These are phyloP conservation scores for Labroides dimidiatus DNA, from an alignment of 2,797 vertebrate species.

Conservation along the genomic window DNA sequence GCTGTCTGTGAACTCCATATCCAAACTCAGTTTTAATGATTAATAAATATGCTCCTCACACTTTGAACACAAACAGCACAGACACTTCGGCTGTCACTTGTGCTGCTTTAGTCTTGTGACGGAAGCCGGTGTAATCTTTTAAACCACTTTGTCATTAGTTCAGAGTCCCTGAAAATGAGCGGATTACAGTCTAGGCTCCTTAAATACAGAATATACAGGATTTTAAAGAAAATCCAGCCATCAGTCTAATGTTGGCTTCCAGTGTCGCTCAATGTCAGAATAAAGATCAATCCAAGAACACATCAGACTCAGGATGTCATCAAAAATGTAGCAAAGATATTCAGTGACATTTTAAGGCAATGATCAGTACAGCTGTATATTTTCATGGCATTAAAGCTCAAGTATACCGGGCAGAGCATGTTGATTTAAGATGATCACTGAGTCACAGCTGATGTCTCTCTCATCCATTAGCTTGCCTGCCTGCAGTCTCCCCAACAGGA, in stretches of 20 bases:
- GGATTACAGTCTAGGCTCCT: constrained; percentile 50
- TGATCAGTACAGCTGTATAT: background rate
- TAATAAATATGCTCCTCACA: constrained; percentile 41
- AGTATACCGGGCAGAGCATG: too few species aligned
- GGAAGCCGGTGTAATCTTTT: constrained; percentile 61
- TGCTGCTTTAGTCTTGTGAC: constrained; percentile 51
- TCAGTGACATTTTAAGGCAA: background rate
- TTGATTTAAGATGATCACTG: too few species aligned
- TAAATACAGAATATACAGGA: constrained; percentile 34
- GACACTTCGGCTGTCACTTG: constrained; percentile 22
- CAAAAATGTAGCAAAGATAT: background rate
- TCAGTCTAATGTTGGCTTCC: background rate
- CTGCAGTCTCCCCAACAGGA: too few species aligned
- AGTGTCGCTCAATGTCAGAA: constrained; percentile 5
- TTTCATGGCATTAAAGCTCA: background rate
- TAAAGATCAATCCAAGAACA: background rate
- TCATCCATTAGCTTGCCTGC: too few species aligned
- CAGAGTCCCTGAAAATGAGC: constrained; percentile 55
- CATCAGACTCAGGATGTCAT: background rate
- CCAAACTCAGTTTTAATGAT: constrained; percentile 33
- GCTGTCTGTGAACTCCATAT: constrained; percentile 27
- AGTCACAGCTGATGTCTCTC: too few species aligned
- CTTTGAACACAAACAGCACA: constrained; percentile 36
- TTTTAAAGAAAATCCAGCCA: constrained; percentile 41
- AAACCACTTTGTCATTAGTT: constrained; percentile 63